Conservation (phyloP, 2,113 vertebrate species). For the Phrynosoma platyrhinos region DNA sequence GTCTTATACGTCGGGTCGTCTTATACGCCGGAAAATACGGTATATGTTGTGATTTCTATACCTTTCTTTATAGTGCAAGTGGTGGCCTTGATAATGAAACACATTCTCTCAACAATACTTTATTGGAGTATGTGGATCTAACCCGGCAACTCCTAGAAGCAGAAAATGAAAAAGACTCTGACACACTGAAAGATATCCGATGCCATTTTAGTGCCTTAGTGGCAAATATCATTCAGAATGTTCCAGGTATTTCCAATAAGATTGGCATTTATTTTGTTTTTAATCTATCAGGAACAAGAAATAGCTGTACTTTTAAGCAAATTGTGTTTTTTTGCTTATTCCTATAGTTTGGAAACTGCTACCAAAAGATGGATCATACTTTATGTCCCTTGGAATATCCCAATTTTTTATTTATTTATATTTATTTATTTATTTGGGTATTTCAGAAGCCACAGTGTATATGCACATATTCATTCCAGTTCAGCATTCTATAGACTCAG, state of each 20-base stretch:
- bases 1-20: too few species aligned
- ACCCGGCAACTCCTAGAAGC: slow-evolving; percentile 97
- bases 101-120: slow-evolving; percentile 95
- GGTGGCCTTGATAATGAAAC: slow-evolving; percentile 97
- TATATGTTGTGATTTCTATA: slow-evolving; percentile 31
- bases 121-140: slow-evolving; percentile 97
- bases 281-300: background rate
- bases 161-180: slow-evolving; percentile 98
- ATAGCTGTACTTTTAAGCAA: background rate
- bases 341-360: slow-evolving; percentile 36
- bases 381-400: background rate
- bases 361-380: background rate
- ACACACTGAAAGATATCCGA: slow-evolving; percentile 95
- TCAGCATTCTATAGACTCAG: background rate
- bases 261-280: slow-evolving; percentile 3
- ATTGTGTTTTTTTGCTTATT: background rate
- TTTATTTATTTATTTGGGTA: too few species aligned
- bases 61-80: slow-evolving; percentile 84
- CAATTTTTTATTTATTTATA: too few species aligned
- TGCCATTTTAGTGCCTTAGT: slow-evolving; percentile 99
- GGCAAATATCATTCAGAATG: slow-evolving; percentile 99
- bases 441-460: background rate
- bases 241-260: slow-evolving; percentile 86
- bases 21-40: too few species aligned
- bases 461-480: background rate